phyloP scores from a whole-genome alignment of 2,113 vertebrate species.

The Blennius ocellaris region DNA sequence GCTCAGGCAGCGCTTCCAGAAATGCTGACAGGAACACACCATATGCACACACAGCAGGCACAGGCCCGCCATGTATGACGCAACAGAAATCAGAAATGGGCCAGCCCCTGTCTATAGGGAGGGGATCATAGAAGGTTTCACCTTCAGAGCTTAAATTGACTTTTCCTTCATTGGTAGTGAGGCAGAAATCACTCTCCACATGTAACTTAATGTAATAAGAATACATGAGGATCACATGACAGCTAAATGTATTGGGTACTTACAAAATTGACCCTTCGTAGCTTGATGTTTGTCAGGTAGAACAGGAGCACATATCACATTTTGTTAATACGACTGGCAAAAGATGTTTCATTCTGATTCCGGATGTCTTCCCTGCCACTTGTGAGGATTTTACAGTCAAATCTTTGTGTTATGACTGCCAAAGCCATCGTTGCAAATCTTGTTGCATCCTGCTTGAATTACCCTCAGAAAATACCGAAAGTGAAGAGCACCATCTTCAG shows the following conservation, averaged over 20 bases:
- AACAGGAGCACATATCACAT: slow-evolving; percentile 10
- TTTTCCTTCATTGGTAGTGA: slow-evolving; percentile 15
- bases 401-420: too few species aligned
- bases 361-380: background rate
- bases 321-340: slow-evolving; percentile 20
- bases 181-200: slow-evolving; percentile 5
- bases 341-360: slow-evolving; percentile 8
- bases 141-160: slow-evolving; percentile 1
- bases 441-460: too few species aligned
- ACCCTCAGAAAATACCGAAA: too few species aligned
- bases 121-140: slow-evolving; percentile 17
- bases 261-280: background rate
- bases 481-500: too few species aligned
- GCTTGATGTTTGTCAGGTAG: slow-evolving; percentile 12
- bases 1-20: slow-evolving; percentile 52
- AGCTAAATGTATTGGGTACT: slow-evolving; percentile 11
- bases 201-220: background rate
- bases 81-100: slow-evolving; percentile 16
- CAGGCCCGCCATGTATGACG: slow-evolving; percentile 59
- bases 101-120: slow-evolving; percentile 19
- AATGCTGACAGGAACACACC: slow-evolving; percentile 60
- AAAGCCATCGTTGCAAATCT: too few species aligned
- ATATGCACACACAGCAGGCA: slow-evolving; percentile 67
- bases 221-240: slow-evolving; percentile 1
- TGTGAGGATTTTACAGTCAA: too few species aligned